These are phyloP conservation scores for Vidua macroura DNA, from an alignment of 2,113 vertebrate species.

Conservation along the genomic window DNA sequence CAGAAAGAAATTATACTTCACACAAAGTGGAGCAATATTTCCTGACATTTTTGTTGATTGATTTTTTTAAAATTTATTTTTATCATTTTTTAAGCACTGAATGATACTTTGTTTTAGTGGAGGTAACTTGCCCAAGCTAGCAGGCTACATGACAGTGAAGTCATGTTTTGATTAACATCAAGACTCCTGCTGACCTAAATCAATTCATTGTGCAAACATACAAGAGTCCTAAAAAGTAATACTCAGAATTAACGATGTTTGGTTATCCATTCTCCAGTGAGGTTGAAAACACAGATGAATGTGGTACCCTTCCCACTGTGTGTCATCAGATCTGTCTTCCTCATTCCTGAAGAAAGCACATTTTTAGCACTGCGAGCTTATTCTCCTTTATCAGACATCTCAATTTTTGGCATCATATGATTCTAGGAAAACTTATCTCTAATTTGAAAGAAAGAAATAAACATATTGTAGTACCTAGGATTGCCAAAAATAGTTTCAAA, in stretches of 20 bases:
- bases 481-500: constrained; percentile 12
- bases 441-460: background rate
- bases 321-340: background rate
- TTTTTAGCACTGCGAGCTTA: background rate
- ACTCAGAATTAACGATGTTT: background rate
- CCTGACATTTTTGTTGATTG: background rate
- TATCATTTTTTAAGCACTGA: background rate
- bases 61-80: background rate
- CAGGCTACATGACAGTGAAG: background rate
- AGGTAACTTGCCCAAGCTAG: background rate
- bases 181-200: background rate
- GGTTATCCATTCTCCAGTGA: background rate
- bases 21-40: background rate
- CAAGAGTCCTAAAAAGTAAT: background rate
- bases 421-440: background rate
- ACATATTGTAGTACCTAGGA: background rate
- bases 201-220: background rate
- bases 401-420: background rate
- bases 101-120: background rate
- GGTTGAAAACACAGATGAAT: background rate
- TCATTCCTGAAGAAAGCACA: background rate
- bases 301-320: background rate
- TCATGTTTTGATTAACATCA: background rate
- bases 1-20: constrained; percentile 2
- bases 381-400: background rate